Conservation (phyloP, 2,113 vertebrate species). For the Thamnophis sirtalis region DNA sequence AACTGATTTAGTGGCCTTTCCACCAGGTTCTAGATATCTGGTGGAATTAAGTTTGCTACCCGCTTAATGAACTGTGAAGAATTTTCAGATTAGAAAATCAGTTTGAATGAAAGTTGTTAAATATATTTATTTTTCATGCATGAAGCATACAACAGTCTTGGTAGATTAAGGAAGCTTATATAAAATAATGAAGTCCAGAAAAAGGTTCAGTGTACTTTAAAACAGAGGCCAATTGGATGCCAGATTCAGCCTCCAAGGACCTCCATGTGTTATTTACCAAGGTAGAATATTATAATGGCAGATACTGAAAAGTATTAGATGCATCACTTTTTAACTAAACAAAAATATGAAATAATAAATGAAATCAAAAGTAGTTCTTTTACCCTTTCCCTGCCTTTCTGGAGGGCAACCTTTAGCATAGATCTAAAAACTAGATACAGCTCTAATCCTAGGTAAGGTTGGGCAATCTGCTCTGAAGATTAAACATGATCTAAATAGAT, state of each 20-base stretch:
- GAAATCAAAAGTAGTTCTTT: not conserved
- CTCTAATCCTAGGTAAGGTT: not conserved
- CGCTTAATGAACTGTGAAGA: not conserved
- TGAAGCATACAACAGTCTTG: not conserved
- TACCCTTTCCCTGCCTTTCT: not conserved
- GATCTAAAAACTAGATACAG: not conserved
- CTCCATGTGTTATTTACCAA: not conserved
- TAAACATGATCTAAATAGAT: not conserved
- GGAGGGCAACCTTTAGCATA: not conserved
- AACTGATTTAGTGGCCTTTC: not conserved
- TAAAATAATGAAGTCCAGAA: not conserved
- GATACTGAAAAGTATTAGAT: not conserved
- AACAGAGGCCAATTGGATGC: not conserved
- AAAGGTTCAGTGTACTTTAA: not conserved
- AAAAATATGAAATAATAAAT: not conserved
- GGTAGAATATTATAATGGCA: not conserved
- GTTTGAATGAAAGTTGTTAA: not conserved
- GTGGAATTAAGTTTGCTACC: too few relatives aligned
- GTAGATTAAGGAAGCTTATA: not conserved
- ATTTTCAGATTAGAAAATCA: not conserved
- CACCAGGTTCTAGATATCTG: not conserved
- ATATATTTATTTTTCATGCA: not conserved
- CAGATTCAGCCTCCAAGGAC: not conserved
- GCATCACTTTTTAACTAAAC: not conserved
- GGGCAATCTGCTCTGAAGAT: not conserved